Base-by-base conservation (phyloP, 2,888 invertebrate species). In the Ashinkailepas kermadecensis region DNA sequence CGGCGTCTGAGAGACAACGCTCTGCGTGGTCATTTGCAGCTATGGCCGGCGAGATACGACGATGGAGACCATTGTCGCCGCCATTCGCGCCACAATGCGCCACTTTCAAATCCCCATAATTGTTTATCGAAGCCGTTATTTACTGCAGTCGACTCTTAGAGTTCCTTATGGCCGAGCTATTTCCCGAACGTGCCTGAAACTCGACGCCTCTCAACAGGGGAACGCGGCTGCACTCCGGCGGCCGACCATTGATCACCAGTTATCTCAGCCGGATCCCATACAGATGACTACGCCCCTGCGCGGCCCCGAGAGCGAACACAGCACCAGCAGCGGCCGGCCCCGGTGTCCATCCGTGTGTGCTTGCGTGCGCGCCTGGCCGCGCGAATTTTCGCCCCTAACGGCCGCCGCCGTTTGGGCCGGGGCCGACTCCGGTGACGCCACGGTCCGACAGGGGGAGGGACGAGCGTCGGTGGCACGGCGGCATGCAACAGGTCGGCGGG, bases 91-190 rank as follows among this genome's bases (percentile, higher is more conserved):
- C 39, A 13, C 25, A 15, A 7, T 13, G 25, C n/a, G n/a, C 67
- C 13, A 11, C 13, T 2, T 25, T 62, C 70, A 70, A 70, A 70
- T 25, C 70, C 70, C 39, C 70, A 39, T 70, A 25, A 39, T 39
- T 70, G 70, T 70, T 70, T 70, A 70, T 70, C 70, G 70, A 70
- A 10, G 1, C 70, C 70, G 70, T 70, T 70, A 70, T 70, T 70
- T 25, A 39, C 70, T 11, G 12, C 15, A 23, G 70, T 13, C 25
- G 70, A 10, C 23, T 39, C 39, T 39, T 39, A 39, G 39, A 39
- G 39, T 39, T 39, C 39, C 39, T 39, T 39, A 39, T 39, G 39
- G 39, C 2, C 39, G 39, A 39, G 39, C 39, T 39, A 39, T 39
- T 39, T 39, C 39, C 39, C 39, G 39, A 39, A 39, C 39, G 39